Base-by-base conservation (phyloP, 2,113 vertebrate species). In the Microcebus ravelobensis region DNA sequence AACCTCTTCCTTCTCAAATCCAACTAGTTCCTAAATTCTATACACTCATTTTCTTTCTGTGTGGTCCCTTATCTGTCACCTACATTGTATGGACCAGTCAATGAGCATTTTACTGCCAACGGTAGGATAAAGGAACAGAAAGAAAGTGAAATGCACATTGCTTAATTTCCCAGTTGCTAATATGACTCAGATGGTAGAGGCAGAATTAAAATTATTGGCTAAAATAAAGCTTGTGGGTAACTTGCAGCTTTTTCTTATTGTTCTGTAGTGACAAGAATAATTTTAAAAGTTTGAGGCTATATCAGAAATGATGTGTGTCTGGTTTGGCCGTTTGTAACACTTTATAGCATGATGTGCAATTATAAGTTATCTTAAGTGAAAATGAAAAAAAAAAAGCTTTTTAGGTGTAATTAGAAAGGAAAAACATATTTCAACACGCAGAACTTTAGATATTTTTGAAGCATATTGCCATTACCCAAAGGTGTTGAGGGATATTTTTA, bases 311-410 rank as follows among this genome's bases (percentile, higher is more conserved):
- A 55, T 88, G 36, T 61, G 25, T 95, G 48, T 61, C 73, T 86
- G 31, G 21, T 88, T 36, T 63, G 87, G 45, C 42, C 21, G 8
- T 67, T 81, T 76, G 39, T 84, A 76, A 31, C 42, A n/a, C 7
- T 70, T 96, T 89, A 20, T 55, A 52, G 68, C 42, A 55, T 86
- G 61, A 27, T 55, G 55, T 81, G 25, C 31, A 90, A 55, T 76
- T 89, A 59, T 50, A 92, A 97, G 17, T 83, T 83, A 81, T 84
- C 39, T 61, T 90, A 89, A 86, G 76, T 86, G 29, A 71, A 81
- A 67, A 80, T 80, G 82, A 63, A 67, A 70, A 36, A 52, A 52
- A 79, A 73, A 55, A n/a, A 9, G 0, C 70, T 77, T 87, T 91
- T 65, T 23, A 79, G 55, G 45, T 89, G 2, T 83, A 88, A 79